phyloP scores from a whole-genome alignment of 2,888 invertebrate species.

The Odontothrips loti region DNA sequence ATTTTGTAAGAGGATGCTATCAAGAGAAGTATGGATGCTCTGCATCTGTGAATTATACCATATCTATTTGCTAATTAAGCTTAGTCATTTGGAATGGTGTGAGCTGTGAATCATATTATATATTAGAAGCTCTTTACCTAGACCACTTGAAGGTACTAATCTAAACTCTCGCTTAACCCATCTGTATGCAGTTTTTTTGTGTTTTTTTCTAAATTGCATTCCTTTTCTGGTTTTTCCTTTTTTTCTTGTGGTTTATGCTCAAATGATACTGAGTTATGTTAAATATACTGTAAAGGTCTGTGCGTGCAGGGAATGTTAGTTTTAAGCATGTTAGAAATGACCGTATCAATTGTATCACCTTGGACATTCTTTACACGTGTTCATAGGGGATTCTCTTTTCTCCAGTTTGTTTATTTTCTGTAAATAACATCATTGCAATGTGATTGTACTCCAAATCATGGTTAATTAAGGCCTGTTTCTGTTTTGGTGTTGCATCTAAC shows the following conservation, averaged over 20 bases:
- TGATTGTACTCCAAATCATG: too few species aligned
- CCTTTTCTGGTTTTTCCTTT: not conserved
- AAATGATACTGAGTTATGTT: not conserved
- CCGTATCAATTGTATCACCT: too few species aligned
- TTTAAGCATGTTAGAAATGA: too few species aligned
- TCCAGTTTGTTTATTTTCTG: too few species aligned
- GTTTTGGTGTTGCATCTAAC: not conserved
- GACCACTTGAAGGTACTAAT: not conserved
- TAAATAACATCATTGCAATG: too few species aligned
- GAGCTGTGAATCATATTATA: slow-evolving; percentile 53
- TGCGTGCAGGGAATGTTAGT: too few species aligned
- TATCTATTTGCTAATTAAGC: not conserved
- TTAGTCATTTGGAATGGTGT: not conserved
- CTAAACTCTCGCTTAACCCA: not conserved
- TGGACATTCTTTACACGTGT: too few species aligned
- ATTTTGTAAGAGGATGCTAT: not conserved
- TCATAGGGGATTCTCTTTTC: too few species aligned
- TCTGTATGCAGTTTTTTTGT: not conserved
- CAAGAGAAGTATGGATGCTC: not conserved
- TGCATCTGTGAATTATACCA: not conserved
- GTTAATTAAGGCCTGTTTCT: not conserved
- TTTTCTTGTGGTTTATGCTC: not conserved
- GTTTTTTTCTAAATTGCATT: not conserved
- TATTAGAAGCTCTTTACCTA: slow-evolving; percentile 67
- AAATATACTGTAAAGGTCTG: too few species aligned